Conservation (phyloP, 2,797 vertebrate species). For the Phoxinus dragarum region DNA sequence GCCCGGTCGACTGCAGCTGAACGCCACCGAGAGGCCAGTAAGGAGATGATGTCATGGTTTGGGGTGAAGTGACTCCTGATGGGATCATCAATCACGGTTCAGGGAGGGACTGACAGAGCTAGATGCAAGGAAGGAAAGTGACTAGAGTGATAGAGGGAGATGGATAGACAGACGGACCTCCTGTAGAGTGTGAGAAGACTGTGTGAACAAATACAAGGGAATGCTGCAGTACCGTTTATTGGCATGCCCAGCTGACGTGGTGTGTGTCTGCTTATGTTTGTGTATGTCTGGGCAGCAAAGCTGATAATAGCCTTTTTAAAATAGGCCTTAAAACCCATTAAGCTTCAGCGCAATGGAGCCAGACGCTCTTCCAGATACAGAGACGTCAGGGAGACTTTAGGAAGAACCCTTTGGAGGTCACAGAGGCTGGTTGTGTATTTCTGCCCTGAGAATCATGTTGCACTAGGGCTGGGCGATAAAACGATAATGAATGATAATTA, state of each 20-base stretch:
- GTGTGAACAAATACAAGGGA: not conserved
- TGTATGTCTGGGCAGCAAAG: conserved; percentile 40
- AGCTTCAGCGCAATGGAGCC: conserved; percentile 20
- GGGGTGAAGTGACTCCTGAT: conserved; percentile 38
- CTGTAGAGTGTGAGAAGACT: conserved; percentile 9
- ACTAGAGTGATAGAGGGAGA: not conserved
- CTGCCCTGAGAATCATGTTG: not conserved
- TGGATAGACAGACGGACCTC: conserved; percentile 2
- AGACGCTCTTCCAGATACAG: conserved; percentile 13
- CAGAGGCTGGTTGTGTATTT: not conserved
- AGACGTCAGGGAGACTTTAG: not conserved
- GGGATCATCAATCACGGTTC: conserved; percentile 21
- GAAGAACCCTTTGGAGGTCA: not conserved
- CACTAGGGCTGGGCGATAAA: not conserved
- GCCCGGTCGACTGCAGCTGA: not conserved
- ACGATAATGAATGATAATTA: not conserved
- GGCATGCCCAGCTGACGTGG: not conserved
- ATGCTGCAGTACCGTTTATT: not conserved
- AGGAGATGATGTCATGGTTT: conserved; percentile 46
- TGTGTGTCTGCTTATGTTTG: conserved; percentile 31
- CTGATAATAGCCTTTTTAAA: conserved; percentile 48
- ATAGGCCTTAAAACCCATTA: conserved; percentile 34
- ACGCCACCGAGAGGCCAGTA: not conserved
- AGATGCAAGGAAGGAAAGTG: conserved; percentile 1
- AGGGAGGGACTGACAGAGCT: conserved; percentile 3